A percentile compares a stretch with the other conserved stretches of the same genome.
phyloP scores from a whole-genome alignment of 2,888 invertebrate genomes.

The Sinodicranocentrus sp. region DNA sequence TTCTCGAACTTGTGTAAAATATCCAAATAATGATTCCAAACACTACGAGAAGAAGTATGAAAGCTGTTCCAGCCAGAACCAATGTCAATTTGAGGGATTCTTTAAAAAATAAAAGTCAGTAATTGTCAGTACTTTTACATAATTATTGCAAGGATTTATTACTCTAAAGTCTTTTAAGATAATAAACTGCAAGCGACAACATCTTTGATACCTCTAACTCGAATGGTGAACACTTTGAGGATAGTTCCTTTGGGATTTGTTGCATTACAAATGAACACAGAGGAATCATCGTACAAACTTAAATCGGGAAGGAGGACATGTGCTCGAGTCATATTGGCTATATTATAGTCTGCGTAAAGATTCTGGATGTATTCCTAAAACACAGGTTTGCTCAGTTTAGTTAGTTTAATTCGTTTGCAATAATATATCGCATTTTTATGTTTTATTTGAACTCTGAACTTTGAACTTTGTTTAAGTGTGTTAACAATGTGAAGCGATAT shows the following conservation, averaged over 20 bases:
- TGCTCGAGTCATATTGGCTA: slow-evolving; percentile 55
- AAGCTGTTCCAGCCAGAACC: slow-evolving; percentile 32
- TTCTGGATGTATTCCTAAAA: slow-evolving; percentile 60
- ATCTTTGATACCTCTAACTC: slow-evolving; percentile 61
- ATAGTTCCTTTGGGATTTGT: slow-evolving; percentile 68
- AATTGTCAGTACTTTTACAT: background rate
- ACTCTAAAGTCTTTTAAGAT: background rate
- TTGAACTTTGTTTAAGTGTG: no score
- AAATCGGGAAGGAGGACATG: slow-evolving; percentile 51
- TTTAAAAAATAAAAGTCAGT: slow-evolving; percentile 6
- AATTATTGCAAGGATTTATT: background rate
- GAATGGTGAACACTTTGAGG: slow-evolving; percentile 56
- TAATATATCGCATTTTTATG: no score
- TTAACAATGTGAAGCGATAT: no score
- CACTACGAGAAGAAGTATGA: slow-evolving; percentile 45
- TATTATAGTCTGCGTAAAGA: slow-evolving; percentile 40
- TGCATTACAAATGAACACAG: slow-evolving; percentile 69
- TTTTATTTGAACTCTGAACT: no score
- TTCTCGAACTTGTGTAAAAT: slow-evolving; percentile 52
- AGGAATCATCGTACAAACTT: slow-evolving; percentile 51
- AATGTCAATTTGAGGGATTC: slow-evolving; percentile 45
- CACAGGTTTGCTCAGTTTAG: background rate
- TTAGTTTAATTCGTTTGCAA: no score
- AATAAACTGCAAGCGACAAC: background rate
- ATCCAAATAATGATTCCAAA: slow-evolving; percentile 58